Percentiles rank a stretch among this genome's conserved stretches.
Evolutionary conservation across 2,888 invertebrate species (phyloP).

Genomic region (Polydrusus cervinus): DNA sequence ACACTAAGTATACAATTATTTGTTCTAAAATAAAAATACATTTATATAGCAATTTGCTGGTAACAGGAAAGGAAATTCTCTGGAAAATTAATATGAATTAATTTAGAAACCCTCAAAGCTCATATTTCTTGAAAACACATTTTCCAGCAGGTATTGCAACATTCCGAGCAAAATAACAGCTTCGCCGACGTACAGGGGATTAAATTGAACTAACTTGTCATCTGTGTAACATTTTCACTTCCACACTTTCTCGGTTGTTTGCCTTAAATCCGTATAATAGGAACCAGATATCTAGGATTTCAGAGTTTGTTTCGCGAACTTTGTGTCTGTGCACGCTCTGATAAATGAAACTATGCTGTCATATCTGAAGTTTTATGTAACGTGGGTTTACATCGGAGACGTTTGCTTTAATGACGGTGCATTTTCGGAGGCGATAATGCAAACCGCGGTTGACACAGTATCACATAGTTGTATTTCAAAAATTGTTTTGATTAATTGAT

Average conservation of each 20-base stretch:
- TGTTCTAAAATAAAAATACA: no score
- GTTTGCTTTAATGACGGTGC: not conserved
- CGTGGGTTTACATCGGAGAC: constrained; percentile 7
- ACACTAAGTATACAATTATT: no score
- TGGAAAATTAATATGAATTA: constrained; percentile 36
- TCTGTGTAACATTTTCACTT: constrained; percentile 52
- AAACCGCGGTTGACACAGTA: no score
- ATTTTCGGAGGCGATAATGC: not conserved
- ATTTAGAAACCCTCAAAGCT: constrained; percentile 39
- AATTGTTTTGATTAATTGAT: no score
- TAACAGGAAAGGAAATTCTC: constrained; percentile 9
- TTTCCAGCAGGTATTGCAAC: constrained; percentile 40
- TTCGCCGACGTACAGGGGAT: constrained; percentile 46
- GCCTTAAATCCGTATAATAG: constrained; percentile 47
- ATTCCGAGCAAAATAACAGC: constrained; percentile 42
- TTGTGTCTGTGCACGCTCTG: constrained; percentile 41
- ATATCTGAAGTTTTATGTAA: constrained; percentile 17
- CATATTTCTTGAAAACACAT: constrained; percentile 34
- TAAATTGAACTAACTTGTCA: constrained; percentile 59
- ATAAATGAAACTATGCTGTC: constrained; percentile 43
- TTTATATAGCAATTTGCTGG: no score
- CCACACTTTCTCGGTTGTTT: constrained; percentile 56
- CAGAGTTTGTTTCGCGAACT: constrained; percentile 42
- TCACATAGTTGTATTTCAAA: no score
- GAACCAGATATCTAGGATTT: constrained; percentile 48